Percentiles rank a stretch among this genome's conserved stretches.
Evolutionary conservation across 2,113 vertebrate genomes (phyloP).

Genomic region (Salvelinus fontinalis): DNA sequence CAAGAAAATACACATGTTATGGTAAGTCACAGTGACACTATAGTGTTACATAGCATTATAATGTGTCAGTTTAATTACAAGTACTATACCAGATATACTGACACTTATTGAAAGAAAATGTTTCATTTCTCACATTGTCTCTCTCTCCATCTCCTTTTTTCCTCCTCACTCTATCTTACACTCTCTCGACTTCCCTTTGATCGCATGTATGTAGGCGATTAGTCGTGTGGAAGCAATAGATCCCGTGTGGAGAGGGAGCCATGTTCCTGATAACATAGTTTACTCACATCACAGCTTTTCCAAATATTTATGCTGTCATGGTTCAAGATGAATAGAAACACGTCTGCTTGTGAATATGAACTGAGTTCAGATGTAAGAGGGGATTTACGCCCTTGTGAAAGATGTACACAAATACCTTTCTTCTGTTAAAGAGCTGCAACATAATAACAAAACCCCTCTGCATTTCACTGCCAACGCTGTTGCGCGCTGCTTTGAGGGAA

Average conservation of each 20-base stretch:
- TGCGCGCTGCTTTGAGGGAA: slow-evolving; percentile 69
- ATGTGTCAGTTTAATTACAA: slow-evolving; percentile 10
- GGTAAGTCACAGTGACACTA: neutral
- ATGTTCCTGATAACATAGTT: slow-evolving; percentile 34
- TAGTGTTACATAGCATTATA: neutral
- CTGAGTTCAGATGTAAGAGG: slow-evolving; percentile 47
- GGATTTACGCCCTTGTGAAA: slow-evolving; percentile 36
- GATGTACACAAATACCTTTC: slow-evolving; percentile 43
- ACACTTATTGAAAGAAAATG: neutral
- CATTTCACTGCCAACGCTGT: slow-evolving; percentile 64
- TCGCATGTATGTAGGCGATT: slow-evolving; percentile 34
- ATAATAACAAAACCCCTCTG: slow-evolving; percentile 59
- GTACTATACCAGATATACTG: neutral
- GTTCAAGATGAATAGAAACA: slow-evolving; percentile 39
- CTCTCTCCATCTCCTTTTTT: neutral
- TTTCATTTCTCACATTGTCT: neutral
- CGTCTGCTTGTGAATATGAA: slow-evolving; percentile 52
- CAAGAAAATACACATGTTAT: too few relatives aligned
- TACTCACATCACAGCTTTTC: slow-evolving; percentile 54
- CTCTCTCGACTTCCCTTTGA: slow-evolving; percentile 38
- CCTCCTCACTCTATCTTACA: neutral
- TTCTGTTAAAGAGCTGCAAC: slow-evolving; percentile 43
- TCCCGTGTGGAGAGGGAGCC: slow-evolving; percentile 24
- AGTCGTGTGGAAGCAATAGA: slow-evolving; percentile 22
- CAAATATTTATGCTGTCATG: slow-evolving; percentile 59